These are phyloP conservation scores for Gymnocheta viridis DNA, from an alignment of 2,888 invertebrate genomes.

Conservation along the genomic window DNA sequence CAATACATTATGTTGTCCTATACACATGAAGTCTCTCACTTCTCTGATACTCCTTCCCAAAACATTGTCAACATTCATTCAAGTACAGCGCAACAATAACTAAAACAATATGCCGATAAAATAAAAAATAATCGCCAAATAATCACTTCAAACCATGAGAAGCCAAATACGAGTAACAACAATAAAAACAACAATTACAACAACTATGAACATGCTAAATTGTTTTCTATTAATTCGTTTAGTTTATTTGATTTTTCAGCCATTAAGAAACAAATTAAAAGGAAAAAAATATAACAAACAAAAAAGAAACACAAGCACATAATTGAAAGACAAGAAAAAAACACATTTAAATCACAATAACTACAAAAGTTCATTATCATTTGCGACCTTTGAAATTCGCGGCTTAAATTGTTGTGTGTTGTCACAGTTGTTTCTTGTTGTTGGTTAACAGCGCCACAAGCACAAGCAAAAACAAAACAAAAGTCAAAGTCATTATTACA, in stretches of 20 bases:
- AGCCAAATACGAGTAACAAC: slow-evolving; percentile 57
- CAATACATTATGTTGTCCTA: no score
- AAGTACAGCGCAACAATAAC: slow-evolving; percentile 3
- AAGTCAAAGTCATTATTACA: slow-evolving; percentile 14
- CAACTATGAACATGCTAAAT: background rate
- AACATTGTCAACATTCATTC: slow-evolving; percentile 2
- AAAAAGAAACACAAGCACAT: slow-evolving; percentile 18
- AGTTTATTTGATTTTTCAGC: slow-evolving; percentile 40
- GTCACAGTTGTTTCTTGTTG: background rate
- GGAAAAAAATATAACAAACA: slow-evolving; percentile 2
- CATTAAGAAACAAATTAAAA: slow-evolving; percentile 22
- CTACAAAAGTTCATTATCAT: slow-evolving; percentile 65
- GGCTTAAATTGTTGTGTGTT: slow-evolving; percentile 17
- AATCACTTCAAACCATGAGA: slow-evolving; percentile 22
- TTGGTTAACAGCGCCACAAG: background rate
- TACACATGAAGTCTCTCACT: background rate
- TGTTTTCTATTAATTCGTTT: background rate
- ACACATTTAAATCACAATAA: slow-evolving; percentile 2
- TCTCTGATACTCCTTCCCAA: background rate
- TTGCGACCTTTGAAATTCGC: slow-evolving; percentile 48
- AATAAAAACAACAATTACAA: slow-evolving; percentile 22
- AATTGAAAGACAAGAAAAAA: background rate
- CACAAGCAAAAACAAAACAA: background rate
- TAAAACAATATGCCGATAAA: slow-evolving; percentile 6
- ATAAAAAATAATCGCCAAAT: slow-evolving; percentile 51